A percentile compares a stretch with the other conserved stretches of the same genome.
Evolutionary conservation across 2,113 vertebrate genomes (phyloP).

Genomic region (Eubucco bourcierii): DNA sequence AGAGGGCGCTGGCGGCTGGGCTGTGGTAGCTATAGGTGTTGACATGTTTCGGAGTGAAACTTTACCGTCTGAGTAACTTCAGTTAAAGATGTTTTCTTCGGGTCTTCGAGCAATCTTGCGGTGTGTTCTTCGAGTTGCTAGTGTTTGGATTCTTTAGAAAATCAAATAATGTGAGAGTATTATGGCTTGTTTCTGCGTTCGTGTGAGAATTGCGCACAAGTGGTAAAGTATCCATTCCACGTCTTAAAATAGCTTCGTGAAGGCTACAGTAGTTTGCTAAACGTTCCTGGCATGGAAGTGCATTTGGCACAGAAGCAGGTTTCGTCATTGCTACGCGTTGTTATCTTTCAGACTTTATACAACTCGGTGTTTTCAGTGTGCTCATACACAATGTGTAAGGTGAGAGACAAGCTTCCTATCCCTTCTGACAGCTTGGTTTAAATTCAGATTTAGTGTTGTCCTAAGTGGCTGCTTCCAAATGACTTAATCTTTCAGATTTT

Average conservation of each 20-base stretch:
- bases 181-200: rapidly evolving
- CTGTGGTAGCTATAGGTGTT: too few species aligned
- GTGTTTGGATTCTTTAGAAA: neutral
- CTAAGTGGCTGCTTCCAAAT: neutral
- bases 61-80: neutral
- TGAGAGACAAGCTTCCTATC: rapidly evolving
- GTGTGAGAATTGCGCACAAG: neutral
- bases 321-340: neutral
- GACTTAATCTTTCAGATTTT: neutral
- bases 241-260: neutral
- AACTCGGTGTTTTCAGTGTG: rapidly evolving
- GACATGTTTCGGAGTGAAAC: rapidly evolving
- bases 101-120: neutral
- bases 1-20: rapidly evolving
- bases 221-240: neutral
- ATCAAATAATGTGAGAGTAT: neutral
- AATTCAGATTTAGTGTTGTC: too few species aligned
- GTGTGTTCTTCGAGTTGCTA: neutral
- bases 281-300: neutral
- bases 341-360: neutral
- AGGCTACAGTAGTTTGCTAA: neutral
- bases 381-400: rapidly evolving
- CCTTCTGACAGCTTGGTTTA: neutral
- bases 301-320: neutral
- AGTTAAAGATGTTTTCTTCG: rapidly evolving